These are phyloP conservation scores for Phyllostomus discolor DNA, from an alignment of 2,113 vertebrate genomes.

Conservation along the genomic window DNA sequence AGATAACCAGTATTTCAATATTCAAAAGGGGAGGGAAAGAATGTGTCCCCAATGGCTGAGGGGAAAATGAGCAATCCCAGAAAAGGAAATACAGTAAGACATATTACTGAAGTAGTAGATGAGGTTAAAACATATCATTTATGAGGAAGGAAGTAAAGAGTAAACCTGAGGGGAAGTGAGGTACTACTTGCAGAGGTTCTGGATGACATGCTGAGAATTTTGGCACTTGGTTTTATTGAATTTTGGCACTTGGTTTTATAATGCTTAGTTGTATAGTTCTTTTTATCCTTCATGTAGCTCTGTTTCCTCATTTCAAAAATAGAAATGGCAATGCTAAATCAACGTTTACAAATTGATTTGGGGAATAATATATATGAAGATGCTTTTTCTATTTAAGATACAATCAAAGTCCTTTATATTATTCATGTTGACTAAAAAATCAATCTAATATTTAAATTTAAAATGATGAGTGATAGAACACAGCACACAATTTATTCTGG, in stretches of 20 bases:
- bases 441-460: conserved; percentile 5
- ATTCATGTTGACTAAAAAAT: neutral
- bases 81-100: neutral
- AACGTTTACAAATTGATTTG: neutral
- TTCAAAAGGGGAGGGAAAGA: neutral
- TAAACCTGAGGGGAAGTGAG: neutral
- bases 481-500: neutral
- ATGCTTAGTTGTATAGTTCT: neutral
- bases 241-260: neutral
- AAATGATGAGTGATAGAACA: neutral
- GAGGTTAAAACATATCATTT: neutral
- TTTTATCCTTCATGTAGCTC: neutral
- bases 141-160: neutral
- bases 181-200: neutral
- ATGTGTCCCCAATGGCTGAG: neutral
- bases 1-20: neutral
- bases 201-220: neutral
- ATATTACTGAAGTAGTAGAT: neutral
- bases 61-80: neutral
- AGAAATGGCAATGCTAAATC: neutral
- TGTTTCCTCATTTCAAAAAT: conserved; percentile 29
- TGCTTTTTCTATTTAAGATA: neutral
- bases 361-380: neutral
- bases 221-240: neutral
- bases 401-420: neutral